A percentile compares a stretch with the other conserved stretches of the same genome.
Evolutionary conservation across 2,888 invertebrate species (phyloP).

Genomic region (Cantharis flavilabris): DNA sequence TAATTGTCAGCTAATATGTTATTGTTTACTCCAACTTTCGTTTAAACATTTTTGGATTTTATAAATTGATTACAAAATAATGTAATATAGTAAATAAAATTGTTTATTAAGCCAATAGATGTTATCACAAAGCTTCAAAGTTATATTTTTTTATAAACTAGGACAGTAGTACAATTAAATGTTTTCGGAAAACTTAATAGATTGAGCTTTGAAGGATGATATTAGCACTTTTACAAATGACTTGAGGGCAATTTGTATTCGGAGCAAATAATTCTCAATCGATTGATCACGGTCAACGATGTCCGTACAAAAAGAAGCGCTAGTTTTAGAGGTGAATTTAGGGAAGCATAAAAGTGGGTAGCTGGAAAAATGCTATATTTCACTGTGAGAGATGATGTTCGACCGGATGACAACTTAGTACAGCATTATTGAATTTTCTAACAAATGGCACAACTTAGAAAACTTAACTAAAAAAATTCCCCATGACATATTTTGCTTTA

Average conservation of each 20-base stretch:
- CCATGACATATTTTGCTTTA: constrained; percentile 53
- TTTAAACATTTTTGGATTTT: no score
- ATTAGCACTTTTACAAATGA: constrained; percentile 47
- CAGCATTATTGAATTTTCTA: constrained; percentile 57
- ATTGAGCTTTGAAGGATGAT: constrained; percentile 44
- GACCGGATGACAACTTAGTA: constrained; percentile 54
- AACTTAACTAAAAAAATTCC: constrained; percentile 51
- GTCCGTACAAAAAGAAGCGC: constrained; percentile 31
- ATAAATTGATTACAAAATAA: no score
- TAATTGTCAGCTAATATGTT: no score
- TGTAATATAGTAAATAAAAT: no score
- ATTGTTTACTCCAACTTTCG: no score
- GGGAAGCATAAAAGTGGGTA: constrained; percentile 28
- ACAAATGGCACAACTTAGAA: constrained; percentile 54
- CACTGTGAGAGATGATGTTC: constrained; percentile 55
- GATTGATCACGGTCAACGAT: constrained; percentile 47
- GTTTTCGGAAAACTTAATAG: constrained; percentile 42
- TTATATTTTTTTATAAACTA: not conserved
- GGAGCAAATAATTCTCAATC: constrained; percentile 39
- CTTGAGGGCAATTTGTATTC: constrained; percentile 47
- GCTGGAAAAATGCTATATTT: constrained; percentile 49
- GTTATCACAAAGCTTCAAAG: not conserved
- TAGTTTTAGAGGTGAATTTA: constrained; percentile 27
- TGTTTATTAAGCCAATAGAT: not conserved
- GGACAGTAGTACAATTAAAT: constrained; percentile 38